Percentiles rank a stretch among this genome's conserved stretches.
phyloP scores from a whole-genome alignment of 2,888 invertebrate genomes.

The Dynastes maya region DNA sequence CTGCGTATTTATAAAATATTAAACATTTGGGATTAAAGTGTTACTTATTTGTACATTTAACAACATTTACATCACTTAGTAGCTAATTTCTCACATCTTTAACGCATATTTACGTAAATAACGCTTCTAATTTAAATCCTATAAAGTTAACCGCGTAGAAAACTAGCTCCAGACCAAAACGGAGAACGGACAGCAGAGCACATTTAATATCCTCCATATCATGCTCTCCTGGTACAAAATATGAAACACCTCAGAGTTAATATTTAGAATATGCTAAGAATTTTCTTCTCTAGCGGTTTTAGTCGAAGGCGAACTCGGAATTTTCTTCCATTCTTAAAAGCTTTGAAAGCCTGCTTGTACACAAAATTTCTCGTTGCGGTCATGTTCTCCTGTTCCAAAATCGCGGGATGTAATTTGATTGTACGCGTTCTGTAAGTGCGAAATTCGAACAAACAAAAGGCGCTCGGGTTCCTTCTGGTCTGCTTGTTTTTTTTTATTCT shows the following conservation, averaged over 20 bases:
- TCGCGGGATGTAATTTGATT: background rate
- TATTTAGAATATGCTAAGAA: slow-evolving; percentile 47
- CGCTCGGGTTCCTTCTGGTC: background rate
- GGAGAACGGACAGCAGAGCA: background rate
- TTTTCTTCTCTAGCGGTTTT: slow-evolving; percentile 12
- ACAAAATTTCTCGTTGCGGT: background rate
- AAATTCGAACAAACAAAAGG: background rate
- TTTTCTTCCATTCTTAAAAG: background rate
- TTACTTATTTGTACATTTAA: no score
- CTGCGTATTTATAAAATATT: no score
- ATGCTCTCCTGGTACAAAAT: slow-evolving; percentile 42
- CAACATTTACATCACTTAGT: no score
- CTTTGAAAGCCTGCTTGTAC: background rate
- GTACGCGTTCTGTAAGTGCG: background rate
- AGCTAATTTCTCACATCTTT: background rate
- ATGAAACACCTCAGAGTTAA: slow-evolving; percentile 45
- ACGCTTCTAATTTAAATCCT: background rate
- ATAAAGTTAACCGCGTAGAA: background rate
- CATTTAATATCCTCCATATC: background rate
- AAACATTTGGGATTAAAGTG: no score
- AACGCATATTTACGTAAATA: background rate
- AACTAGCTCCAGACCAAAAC: background rate
- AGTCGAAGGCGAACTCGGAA: background rate
- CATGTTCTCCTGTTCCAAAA: background rate
- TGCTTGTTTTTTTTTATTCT: background rate